Evolutionary conservation across 2,888 invertebrate genomes (phyloP), one percentile per base, ranked within the genome.

Genomic region (Pocota personata): DNA sequence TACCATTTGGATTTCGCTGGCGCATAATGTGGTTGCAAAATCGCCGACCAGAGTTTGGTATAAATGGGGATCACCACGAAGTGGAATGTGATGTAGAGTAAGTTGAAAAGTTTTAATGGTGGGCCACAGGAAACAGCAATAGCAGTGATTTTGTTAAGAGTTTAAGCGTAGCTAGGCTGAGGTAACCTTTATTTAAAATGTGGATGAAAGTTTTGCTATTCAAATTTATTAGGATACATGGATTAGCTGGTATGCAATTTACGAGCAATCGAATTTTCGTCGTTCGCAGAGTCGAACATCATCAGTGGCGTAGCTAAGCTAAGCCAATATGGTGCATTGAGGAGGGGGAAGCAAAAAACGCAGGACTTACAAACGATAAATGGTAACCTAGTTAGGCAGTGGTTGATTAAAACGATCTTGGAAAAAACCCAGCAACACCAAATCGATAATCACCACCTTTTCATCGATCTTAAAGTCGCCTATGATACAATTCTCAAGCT

Each of bases 21-120:
- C 19, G 69, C 12, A 69, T 69, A 19, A 55, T 52, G 12, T 57
- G 55, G 30, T 71, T 32, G 19, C 43, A 43, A 30, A 43, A 52
- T 37, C 14, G 46, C 50, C 30, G 24, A 35, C 35, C 32, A 21
- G 48, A 12, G 21, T 21, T 37, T 37, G n/a, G 50, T 7, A n/a
- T 43, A 12, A 12, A 6, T 6, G 14, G 4, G 64, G 21, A 1
- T 35, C 48, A 32, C 19, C 21, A 21, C 19, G 32, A 21, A 58
- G 5, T 6, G 21, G 37, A 37, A 19, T 60, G 24, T 62, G 62
- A 30, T 14, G 32, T 55, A 6, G 24, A 27, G 57, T 58, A 24
- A 24, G 58, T 58, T 21, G 14, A 19, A 57, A 57, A 58, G 37
- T 58, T 58, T 58, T 37, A 58, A 66, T 66, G 32, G 24, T 14